These are phyloP conservation scores for Salvator merianae DNA, from an alignment of 2,113 vertebrate genomes.

Conservation along the genomic window DNA sequence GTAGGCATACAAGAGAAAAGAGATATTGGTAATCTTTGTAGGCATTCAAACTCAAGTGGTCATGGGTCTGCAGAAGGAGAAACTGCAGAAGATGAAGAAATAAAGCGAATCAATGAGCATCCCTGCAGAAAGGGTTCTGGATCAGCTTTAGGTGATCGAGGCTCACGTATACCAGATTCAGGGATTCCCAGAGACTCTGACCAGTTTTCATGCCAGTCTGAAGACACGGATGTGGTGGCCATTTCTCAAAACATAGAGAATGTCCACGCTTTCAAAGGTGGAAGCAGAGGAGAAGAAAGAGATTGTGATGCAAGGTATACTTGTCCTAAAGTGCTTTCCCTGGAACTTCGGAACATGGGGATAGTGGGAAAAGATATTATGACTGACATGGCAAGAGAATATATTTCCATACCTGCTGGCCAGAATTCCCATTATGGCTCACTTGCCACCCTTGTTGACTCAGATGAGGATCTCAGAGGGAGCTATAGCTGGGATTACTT, in stretches of 20 bases:
- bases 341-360: constrained; percentile 40
- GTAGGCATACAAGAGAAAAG: constrained; percentile 66
- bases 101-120: constrained; percentile 85
- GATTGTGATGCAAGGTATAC: constrained; percentile 33
- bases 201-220: constrained; percentile 78
- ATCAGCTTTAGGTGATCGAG: constrained; percentile 50
- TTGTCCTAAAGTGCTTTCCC: constrained; percentile 57
- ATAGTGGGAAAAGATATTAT: constrained; percentile 65
- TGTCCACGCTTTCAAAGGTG: constrained; percentile 70
- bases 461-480: constrained; percentile 65
- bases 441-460: constrained; percentile 63
- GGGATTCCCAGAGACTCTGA: constrained; percentile 81
- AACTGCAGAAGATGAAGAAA: constrained; percentile 89
- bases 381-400: constrained; percentile 66
- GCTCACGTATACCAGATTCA: constrained; percentile 72
- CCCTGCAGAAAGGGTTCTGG: constrained; percentile 69
- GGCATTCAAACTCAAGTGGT: constrained; percentile 81
- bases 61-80: constrained; percentile 86
- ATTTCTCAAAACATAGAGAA: constrained; percentile 70
- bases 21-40: constrained; percentile 61
- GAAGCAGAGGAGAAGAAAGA: constrained; percentile 64
- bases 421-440: constrained; percentile 61
- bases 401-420: constrained; percentile 56
- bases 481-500: constrained; percentile 79
- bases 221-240: constrained; percentile 60